Conservation (phyloP, 2,888 invertebrate species). For the Drosophila parthenogenetica region DNA sequence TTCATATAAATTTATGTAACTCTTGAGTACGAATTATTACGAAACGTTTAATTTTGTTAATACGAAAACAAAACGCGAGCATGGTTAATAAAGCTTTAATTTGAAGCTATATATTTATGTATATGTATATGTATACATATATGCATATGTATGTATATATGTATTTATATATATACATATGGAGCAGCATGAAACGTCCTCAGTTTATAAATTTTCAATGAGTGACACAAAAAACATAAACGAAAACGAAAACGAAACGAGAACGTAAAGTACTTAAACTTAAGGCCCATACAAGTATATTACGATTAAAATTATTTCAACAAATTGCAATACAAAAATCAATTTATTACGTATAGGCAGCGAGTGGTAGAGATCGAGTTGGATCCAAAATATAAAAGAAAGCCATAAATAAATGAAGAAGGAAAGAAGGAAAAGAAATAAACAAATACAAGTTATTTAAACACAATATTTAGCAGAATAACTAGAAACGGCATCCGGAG, state of each 20-base stretch:
- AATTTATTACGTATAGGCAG: slow-evolving; percentile 58
- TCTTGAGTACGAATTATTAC: slow-evolving; percentile 72
- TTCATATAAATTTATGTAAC: slow-evolving; percentile 44
- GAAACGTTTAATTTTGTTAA: slow-evolving; percentile 82
- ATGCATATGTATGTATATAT: slow-evolving; percentile 27
- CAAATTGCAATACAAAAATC: slow-evolving; percentile 24
- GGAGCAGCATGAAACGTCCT: slow-evolving; percentile 70
- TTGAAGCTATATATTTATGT: slow-evolving; percentile 82
- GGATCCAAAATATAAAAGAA: too few relatives aligned
- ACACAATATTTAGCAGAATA: slow-evolving; percentile 48
- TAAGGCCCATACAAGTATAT: slow-evolving; percentile 67
- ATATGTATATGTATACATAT: slow-evolving; percentile 23
- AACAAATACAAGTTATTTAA: slow-evolving; percentile 50
- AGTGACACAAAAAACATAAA: slow-evolving; percentile 63
- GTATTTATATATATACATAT: slow-evolving; percentile 31
- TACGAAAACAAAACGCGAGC: slow-evolving; percentile 83
- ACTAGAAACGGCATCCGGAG: slow-evolving; percentile 23
- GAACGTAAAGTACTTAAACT: slow-evolving; percentile 55
- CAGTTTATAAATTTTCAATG: slow-evolving; percentile 83
- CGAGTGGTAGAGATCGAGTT: slow-evolving; percentile 17
- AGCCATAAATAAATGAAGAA: not conserved
- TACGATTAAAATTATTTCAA: slow-evolving; percentile 60
- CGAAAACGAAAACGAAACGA: slow-evolving; percentile 7
- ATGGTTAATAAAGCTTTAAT: slow-evolving; percentile 84
- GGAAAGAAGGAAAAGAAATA: not conserved